Base-by-base conservation (phyloP, 2,888 invertebrate genomes). In the Anthrax anthrax region DNA sequence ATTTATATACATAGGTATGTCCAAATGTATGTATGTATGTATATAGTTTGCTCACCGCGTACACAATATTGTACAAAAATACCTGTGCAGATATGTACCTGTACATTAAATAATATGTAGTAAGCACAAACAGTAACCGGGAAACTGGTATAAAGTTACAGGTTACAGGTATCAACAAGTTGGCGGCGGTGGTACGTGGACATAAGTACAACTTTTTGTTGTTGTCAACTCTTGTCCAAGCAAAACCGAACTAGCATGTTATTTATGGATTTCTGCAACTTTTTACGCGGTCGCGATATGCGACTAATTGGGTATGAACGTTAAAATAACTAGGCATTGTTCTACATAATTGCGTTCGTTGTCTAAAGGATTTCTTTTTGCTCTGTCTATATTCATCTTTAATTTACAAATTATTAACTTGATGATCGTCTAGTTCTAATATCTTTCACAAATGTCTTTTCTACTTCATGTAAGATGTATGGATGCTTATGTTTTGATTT, bases 261-360 rank as follows among this genome's bases (percentile, higher is more conserved):
- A 62, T 63, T 63, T 64, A 63, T 64, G 64, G 64, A 60, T 64
- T 58, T 61, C 62, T 63, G 60, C 63, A 61, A 62, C 60, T 63
- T 63, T 63, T 63, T 63, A 62, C 62, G 61, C 61, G 61, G 62
- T 60, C 62, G 64, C 63, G 62, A 61, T 64, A 61, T 62, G 61
- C 64, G 64, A 63, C 63, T 63, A 63, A 63, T 63, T 63, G 63
- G 63, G 64, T 63, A 63, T 63, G 63, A 63, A 63, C 49, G 55
- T 51, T 55, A 52, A 54, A 55, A 55, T 55, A 55, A 54, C 53
- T 54, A 50, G 47, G 53, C 53, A 61, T 62, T 54, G 63, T 63
- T 63, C 62, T 60, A 64, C 63, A 63, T 64, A 63, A 63, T 63
- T 63, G 62, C 63, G 61, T 59, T 60, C 59, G 56, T 51, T 47